These are phyloP conservation scores for Megalonaias nervosa DNA, from an alignment of 1,140 invertebrate genomes.

Conservation along the genomic window DNA sequence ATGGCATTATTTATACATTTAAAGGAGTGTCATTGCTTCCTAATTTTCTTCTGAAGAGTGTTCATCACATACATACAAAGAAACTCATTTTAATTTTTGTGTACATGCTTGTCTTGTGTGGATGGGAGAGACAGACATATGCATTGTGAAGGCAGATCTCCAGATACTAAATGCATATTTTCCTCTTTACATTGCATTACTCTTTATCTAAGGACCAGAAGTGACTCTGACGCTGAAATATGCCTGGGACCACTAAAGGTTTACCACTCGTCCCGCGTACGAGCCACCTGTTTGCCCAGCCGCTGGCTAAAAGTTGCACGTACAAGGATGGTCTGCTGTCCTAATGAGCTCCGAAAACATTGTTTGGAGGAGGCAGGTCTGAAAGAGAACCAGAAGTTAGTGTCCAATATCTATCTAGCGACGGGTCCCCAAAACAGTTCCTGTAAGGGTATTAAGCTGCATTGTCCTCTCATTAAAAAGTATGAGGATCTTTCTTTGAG, in stretches of 20 bases:
- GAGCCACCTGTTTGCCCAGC: conserved; percentile 26
- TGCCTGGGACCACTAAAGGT: conserved; percentile 28
- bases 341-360: conserved; percentile 22
- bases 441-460: conserved; percentile 20
- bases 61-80: too few species aligned
- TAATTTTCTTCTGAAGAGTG: too few species aligned
- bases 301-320: conserved; percentile 31
- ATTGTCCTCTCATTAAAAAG: conserved; percentile 26
- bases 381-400: conserved; percentile 29
- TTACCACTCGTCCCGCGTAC: conserved; percentile 14
- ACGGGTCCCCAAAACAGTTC: conserved; percentile 9
- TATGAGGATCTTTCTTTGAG: conserved; percentile 29
- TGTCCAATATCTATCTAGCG: conserved; percentile 30
- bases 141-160: too few species aligned
- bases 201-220: too few species aligned
- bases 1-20: too few species aligned
- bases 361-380: conserved; percentile 27
- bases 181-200: too few species aligned
- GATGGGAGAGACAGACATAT: too few species aligned
- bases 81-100: too few species aligned
- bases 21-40: too few species aligned
- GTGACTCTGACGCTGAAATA: conserved; percentile 17
- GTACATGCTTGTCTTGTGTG: too few species aligned
- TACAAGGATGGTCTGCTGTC: conserved; percentile 19
- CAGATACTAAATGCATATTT: too few species aligned